Evolutionary conservation across 1,140 invertebrate species (phyloP).

Genomic region (Drosophila littoralis): DNA sequence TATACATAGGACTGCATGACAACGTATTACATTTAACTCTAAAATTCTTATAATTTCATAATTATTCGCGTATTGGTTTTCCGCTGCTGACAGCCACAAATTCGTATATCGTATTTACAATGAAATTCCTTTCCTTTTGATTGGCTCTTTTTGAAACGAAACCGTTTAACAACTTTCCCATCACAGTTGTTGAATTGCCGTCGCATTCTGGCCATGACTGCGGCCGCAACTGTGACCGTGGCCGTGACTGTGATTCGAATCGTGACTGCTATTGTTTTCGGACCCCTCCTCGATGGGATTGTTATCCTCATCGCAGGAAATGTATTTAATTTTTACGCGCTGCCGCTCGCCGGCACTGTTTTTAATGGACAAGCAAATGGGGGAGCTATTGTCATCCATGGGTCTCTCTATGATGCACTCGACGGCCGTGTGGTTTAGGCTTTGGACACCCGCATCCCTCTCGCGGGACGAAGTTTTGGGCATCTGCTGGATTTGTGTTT

Average conservation of each 20-base stretch:
- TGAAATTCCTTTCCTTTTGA: slow-evolving; percentile 7
- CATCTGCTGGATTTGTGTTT: slow-evolving; percentile 78
- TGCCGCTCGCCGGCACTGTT: slow-evolving; percentile 69
- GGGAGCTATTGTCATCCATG: slow-evolving; percentile 63
- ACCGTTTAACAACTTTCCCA: slow-evolving; percentile 8
- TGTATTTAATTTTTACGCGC: slow-evolving; percentile 77
- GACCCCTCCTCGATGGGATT: slow-evolving; percentile 68
- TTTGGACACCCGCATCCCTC: slow-evolving; percentile 28
- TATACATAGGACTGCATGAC: slow-evolving; percentile 15
- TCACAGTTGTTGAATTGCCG: slow-evolving; percentile 29
- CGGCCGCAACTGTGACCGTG: slow-evolving; percentile 2
- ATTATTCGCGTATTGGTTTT: slow-evolving; percentile 14
- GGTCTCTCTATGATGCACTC: slow-evolving; percentile 68
- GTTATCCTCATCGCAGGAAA: slow-evolving; percentile 83
- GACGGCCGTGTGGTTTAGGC: slow-evolving; percentile 42
- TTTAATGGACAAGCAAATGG: slow-evolving; percentile 72
- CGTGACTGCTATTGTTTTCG: slow-evolving; percentile 6
- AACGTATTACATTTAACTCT: slow-evolving; percentile 9
- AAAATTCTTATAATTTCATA: slow-evolving; percentile 14
- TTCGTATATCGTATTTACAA: slow-evolving; percentile 49
- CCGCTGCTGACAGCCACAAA: slow-evolving; percentile 58
- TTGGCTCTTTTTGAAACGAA: slow-evolving; percentile 22
- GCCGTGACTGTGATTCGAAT: slow-evolving; percentile 4
- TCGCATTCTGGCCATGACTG: slow-evolving; percentile 1
- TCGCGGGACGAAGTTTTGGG: slow-evolving; percentile 57